These are phyloP conservation scores for Archips crataeganus DNA, from an alignment of 2,888 invertebrate genomes.

Conservation along the genomic window DNA sequence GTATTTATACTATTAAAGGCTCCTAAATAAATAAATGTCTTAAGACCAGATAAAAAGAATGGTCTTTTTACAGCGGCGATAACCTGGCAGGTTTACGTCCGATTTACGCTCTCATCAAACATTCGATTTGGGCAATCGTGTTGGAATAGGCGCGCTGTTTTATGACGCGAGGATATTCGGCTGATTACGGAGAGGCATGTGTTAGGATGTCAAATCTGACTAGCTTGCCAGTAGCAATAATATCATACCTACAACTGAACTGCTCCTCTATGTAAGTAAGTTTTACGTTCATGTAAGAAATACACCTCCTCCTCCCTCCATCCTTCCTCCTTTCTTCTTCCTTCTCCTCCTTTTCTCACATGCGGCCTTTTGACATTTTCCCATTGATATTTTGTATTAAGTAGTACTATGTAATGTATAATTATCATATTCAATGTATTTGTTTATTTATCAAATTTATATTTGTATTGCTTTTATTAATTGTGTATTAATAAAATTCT, in stretches of 20 bases:
- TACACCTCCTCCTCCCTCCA: too few relatives aligned
- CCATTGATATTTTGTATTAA: too few relatives aligned
- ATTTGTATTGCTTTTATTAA: too few relatives aligned
- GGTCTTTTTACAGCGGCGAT: constrained; percentile 14
- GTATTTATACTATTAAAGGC: neutral
- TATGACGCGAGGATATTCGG: neutral
- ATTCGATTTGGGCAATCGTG: constrained; percentile 18
- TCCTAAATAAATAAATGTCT: neutral
- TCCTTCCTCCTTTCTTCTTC: too few relatives aligned
- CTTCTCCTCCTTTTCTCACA: too few relatives aligned
- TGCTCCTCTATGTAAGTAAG: too few relatives aligned
- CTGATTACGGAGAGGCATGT: neutral
- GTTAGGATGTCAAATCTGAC: neutral
- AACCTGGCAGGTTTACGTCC: constrained; percentile 15
- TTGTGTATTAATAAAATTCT: too few relatives aligned
- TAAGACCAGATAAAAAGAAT: neutral
- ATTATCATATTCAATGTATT: too few relatives aligned
- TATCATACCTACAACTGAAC: neutral
- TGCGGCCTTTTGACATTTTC: too few relatives aligned
- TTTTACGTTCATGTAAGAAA: too few relatives aligned
- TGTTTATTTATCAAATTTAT: too few relatives aligned
- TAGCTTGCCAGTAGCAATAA: neutral
- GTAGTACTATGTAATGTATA: too few relatives aligned
- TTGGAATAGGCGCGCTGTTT: constrained; percentile 10
- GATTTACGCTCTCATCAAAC: constrained; percentile 23